These are phyloP conservation scores for Drosophila miranda DNA, from an alignment of 1,140 invertebrate species.

Conservation along the genomic window DNA sequence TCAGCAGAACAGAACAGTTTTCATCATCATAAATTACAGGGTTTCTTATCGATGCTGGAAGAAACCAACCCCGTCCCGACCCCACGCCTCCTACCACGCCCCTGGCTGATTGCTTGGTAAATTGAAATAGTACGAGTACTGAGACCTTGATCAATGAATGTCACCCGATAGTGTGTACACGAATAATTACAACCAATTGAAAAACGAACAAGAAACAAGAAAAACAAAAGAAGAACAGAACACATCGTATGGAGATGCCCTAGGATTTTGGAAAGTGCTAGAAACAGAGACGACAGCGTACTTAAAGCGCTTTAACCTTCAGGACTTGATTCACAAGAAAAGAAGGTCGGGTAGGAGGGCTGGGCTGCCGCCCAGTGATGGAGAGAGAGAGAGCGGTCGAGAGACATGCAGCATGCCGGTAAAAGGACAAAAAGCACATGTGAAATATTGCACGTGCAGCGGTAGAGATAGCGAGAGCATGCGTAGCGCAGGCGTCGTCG, in stretches of 20 bases:
- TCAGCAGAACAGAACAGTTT: too few species aligned
- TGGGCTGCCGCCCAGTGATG: neutral
- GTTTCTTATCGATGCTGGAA: too few species aligned
- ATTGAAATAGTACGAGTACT: neutral
- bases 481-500: slow-evolving; percentile 22
- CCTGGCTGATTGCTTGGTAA: slow-evolving; percentile 28
- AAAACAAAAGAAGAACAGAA: too few species aligned
- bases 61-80: too few species aligned
- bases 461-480: slow-evolving; percentile 1
- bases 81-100: too few species aligned
- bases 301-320: slow-evolving; percentile 44
- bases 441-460: slow-evolving; percentile 51
- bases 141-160: slow-evolving; percentile 26
- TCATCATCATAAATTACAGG: too few species aligned
- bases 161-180: slow-evolving; percentile 2
- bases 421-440: slow-evolving; percentile 41
- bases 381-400: neutral
- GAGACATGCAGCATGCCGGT: slow-evolving; percentile 14
- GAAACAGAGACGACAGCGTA: neutral
- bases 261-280: slow-evolving; percentile 14
- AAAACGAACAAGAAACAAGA: neutral
- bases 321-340: slow-evolving; percentile 3
- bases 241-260: neutral
- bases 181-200: slow-evolving; percentile 6
- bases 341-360: slow-evolving; percentile 14